A percentile compares a stretch with the other conserved stretches of the same genome.
These are phyloP conservation scores for Lutjanus erythropterus DNA, from an alignment of 2,113 vertebrate genomes.

Conservation along the genomic window DNA sequence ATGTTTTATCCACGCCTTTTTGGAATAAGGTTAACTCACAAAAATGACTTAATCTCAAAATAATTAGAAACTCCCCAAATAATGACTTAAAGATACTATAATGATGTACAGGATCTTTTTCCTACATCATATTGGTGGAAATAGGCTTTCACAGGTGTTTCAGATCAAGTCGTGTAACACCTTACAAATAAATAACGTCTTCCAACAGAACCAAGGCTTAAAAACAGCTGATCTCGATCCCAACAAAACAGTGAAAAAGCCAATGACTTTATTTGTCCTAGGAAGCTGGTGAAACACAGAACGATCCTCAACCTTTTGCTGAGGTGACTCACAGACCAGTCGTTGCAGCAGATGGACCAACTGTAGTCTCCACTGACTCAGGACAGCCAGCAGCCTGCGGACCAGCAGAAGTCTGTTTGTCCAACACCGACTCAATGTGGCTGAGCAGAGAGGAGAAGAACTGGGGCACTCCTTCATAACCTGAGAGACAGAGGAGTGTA, in stretches of 20 bases:
- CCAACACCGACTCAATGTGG: slow-evolving; percentile 80
- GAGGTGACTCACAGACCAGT: background rate
- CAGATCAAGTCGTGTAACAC: background rate
- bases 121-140: too few relatives aligned
- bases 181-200: slow-evolving; percentile 8
- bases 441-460: slow-evolving; percentile 83
- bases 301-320: background rate
- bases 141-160: too few relatives aligned
- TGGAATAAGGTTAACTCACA: too few relatives aligned
- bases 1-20: too few relatives aligned
- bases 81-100: too few relatives aligned
- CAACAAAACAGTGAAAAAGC: background rate
- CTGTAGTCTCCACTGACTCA: background rate
- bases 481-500: slow-evolving; percentile 47
- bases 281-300: background rate
- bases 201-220: background rate
- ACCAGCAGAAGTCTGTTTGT: slow-evolving; percentile 29
- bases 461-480: slow-evolving; percentile 85
- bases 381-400: slow-evolving; percentile 4
- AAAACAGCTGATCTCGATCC: background rate
- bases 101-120: too few relatives aligned
- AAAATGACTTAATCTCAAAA: too few relatives aligned
- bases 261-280: background rate
- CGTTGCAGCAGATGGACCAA: slow-evolving; percentile 1
- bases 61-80: too few relatives aligned